Percentiles rank a stretch among this genome's conserved stretches.
These are phyloP conservation scores for Sympetrum striolatum DNA, from an alignment of 2,888 invertebrate genomes.

Conservation along the genomic window DNA sequence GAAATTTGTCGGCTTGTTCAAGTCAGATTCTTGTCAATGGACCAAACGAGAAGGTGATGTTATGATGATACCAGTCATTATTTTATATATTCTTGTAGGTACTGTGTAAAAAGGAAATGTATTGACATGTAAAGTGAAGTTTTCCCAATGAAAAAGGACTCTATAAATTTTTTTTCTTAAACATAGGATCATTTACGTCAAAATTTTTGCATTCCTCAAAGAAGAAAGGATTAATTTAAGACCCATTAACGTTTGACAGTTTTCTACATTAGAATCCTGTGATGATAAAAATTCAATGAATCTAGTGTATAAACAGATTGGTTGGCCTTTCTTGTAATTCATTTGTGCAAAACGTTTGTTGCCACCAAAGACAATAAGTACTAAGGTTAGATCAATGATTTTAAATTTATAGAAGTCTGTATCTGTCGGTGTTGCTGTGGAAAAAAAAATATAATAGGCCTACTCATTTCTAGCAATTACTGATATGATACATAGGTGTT, in stretches of 20 bases:
- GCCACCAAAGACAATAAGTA: constrained; percentile 18
- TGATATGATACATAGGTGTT: constrained; percentile 35
- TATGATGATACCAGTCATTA: constrained; percentile 26
- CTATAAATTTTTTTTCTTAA: constrained; percentile 2
- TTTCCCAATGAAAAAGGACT: constrained; percentile 3
- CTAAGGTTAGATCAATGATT: constrained; percentile 11
- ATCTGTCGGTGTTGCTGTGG: constrained; percentile 40
- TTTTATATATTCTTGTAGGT: constrained; percentile 38
- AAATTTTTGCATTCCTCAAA: constrained; percentile 21
- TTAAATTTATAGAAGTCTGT: constrained; percentile 19
- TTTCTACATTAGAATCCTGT: constrained; percentile 10
- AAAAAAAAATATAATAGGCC: constrained; percentile 11
- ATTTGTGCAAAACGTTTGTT: constrained; percentile 17
- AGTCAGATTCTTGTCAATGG: constrained; percentile 40
- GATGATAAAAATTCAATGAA: neutral
- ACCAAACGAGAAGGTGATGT: constrained; percentile 33
- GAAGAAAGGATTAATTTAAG: neutral
- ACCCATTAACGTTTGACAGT: neutral
- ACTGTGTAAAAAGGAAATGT: constrained; percentile 21
- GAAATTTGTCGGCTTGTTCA: constrained; percentile 20
- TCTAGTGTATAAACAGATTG: neutral
- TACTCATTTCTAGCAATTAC: constrained; percentile 14
- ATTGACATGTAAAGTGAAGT: neutral
- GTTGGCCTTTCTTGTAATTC: constrained; percentile 11
- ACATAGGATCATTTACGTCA: neutral